Base-by-base conservation (phyloP, 2,797 vertebrate species). In the Chlorospingus flavigularis region DNA sequence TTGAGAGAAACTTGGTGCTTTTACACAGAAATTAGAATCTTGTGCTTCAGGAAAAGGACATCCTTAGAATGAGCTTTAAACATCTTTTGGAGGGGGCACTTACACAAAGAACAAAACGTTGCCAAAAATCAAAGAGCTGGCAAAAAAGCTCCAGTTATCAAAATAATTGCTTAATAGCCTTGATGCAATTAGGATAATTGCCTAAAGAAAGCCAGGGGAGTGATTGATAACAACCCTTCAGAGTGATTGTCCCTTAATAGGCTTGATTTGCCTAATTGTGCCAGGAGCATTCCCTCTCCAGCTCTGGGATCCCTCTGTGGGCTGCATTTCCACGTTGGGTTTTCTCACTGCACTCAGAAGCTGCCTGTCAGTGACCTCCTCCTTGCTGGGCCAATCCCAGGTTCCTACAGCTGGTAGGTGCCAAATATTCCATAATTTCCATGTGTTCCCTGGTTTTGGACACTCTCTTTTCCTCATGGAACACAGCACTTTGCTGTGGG, bases 291-390 rank as follows among this genome's bases (percentile, higher is more conserved):
- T 65, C 35, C 72, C 66, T 33, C 57, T 43, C 12, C 3, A 19
- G 55, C 60, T n/a, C 20, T 23, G 37, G 42, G n/a, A 42, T 60
- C 40, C 48, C 47, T n/a, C 30, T 7, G 2, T 4, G 58, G 26
- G 48, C 40, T 54, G 48, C 15, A 0, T 54, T 33, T 42, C 12
- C 31, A 0, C 1, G 17, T 17, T 31, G 58, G 30, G 40, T 72
- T 71, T 77, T n/a, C 33, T 43, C 48, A 11, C 2, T 0, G 71
- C 40, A 0, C 54, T 47, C 0, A 1, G 53, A 17, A 66, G 40
- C 51, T 1, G 0, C 40, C 17, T 0, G 0, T 8, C 4, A 0
- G 54, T 30, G 17, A 3, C 28, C 37, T 2, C 28, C 17, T 79
- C 61, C 42, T 33, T 4, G 13, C 68, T 60, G 18, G 48, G 60